A percentile compares a stretch with the other conserved stretches of the same genome.
These are phyloP conservation scores for Sminthopsis crassicaudata DNA, from an alignment of 2,113 vertebrate species.

Conservation along the genomic window DNA sequence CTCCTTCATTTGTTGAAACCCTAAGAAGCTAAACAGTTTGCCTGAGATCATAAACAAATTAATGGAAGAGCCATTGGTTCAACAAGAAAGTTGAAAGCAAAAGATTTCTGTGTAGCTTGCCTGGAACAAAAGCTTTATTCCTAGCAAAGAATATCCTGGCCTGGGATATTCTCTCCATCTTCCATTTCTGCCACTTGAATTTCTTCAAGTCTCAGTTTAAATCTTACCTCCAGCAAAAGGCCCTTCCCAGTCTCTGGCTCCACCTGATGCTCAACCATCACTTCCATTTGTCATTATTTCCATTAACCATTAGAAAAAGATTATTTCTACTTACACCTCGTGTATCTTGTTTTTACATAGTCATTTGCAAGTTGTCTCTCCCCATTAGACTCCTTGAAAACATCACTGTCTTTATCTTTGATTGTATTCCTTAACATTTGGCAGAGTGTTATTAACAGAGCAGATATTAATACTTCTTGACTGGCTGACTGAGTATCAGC, in stretches of 20 bases:
- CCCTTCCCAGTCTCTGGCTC: not conserved
- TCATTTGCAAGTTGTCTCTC: not conserved
- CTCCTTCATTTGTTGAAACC: not conserved
- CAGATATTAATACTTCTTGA: not conserved
- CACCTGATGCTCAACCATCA: not conserved
- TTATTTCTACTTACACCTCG: not conserved
- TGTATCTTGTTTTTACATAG: not conserved
- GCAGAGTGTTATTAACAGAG: not conserved
- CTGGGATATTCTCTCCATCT: not conserved
- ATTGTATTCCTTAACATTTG: not conserved
- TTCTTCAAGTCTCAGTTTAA: not conserved
- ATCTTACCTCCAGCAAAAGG: not conserved
- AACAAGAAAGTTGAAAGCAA: not conserved
- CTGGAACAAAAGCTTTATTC: not conserved
- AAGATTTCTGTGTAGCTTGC: not conserved
- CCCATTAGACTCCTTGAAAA: not conserved
- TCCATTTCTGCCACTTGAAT: not conserved
- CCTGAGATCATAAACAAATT: not conserved
- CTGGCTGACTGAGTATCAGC: not conserved
- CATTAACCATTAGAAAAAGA: not conserved
- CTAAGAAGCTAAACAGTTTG: not conserved
- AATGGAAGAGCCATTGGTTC: not conserved
- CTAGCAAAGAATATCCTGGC: too few relatives aligned
- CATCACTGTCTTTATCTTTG: not conserved
- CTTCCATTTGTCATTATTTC: not conserved